Conservation (phyloP, 1,140 invertebrate species). For the Akabosia matsudoensis region DNA sequence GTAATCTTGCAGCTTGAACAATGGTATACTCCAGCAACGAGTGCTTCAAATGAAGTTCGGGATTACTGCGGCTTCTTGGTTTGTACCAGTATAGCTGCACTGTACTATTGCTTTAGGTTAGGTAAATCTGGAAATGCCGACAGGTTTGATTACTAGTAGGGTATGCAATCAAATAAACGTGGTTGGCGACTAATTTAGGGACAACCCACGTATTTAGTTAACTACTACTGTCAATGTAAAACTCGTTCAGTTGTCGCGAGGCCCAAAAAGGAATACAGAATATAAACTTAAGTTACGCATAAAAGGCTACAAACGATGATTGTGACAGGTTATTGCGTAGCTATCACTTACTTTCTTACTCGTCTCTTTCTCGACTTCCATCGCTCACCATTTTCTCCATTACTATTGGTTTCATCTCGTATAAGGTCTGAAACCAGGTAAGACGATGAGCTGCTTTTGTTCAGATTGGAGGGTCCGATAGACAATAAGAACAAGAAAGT, state of each 20-base stretch:
- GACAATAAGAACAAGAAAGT: not conserved
- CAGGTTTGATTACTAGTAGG: too few species aligned
- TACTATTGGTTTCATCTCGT: not conserved
- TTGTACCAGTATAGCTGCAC: too few species aligned
- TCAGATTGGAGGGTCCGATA: not conserved
- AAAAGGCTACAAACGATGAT: slow-evolving; percentile 3
- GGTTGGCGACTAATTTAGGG: too few species aligned
- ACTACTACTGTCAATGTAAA: too few species aligned
- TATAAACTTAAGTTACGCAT: slow-evolving; percentile 19
- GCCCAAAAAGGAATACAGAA: not conserved
- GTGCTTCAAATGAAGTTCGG: too few species aligned
- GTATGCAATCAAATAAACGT: too few species aligned
- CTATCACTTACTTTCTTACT: not conserved
- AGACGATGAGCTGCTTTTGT: not conserved
- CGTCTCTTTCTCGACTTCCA: not conserved
- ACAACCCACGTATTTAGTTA: too few species aligned
- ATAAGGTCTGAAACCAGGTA: not conserved
- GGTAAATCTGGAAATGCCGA: too few species aligned
- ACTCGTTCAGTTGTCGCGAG: not conserved
- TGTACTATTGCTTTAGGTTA: too few species aligned
- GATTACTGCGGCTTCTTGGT: too few species aligned
- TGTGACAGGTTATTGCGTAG: not conserved
- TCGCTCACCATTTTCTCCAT: not conserved
- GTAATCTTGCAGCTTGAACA: too few species aligned
- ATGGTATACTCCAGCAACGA: too few species aligned